Base-by-base conservation (phyloP, 2,113 vertebrate genomes). In the Chamaetylas fuelleborni region DNA sequence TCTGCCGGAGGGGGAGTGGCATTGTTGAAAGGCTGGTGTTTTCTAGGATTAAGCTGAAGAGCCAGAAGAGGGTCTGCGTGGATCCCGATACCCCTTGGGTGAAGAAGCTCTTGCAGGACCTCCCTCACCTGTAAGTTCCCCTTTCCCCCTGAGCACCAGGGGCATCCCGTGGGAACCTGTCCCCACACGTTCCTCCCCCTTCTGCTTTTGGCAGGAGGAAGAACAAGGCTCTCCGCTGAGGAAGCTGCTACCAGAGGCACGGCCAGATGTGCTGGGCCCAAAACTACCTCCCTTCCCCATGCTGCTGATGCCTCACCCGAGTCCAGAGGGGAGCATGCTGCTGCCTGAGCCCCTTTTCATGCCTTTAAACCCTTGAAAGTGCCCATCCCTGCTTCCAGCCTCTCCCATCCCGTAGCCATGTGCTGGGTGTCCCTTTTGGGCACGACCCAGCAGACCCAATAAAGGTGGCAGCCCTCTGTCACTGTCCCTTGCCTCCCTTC, bases 141-240 rank as follows among this genome's bases (percentile, higher is more conserved):
- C 6, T 10, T 43, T 40, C 5, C 3, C 22, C 11, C 14, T 1
- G 1, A n/a, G 33, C 14, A 0, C 26, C 8, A 10, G 40, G 28
- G 40, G 11, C 38, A 6, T 38, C 69, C 60, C 3, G 0, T 8
- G 23, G 38, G 51, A 40, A 26, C 42, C 2, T 0, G 1, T 12
- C 9, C 34, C 85, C 70, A 91, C 43, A 10, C 0, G 0, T 31
- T 76, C 43, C 70, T 76, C 43, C 36, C 8, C 4, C 11, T 85
- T 95, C 81, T 81, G 65, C 81, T 91, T 72, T 48, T 20, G 74
- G 45, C 79, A 96, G 96, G 95, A 96, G 73, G 96, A 96, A 95
- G 96, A 96, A 82, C 4, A 51, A 58, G 31, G 31, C 19, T 79
- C 31, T 53, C 6, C 43, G 0, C 19, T 95, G 87, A 96, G 92